Percentiles rank a stretch among this genome's conserved stretches.
Evolutionary conservation across 92 coral and sea anemone species (phyloP).

Genomic region (Pocillopora meandrina): DNA sequence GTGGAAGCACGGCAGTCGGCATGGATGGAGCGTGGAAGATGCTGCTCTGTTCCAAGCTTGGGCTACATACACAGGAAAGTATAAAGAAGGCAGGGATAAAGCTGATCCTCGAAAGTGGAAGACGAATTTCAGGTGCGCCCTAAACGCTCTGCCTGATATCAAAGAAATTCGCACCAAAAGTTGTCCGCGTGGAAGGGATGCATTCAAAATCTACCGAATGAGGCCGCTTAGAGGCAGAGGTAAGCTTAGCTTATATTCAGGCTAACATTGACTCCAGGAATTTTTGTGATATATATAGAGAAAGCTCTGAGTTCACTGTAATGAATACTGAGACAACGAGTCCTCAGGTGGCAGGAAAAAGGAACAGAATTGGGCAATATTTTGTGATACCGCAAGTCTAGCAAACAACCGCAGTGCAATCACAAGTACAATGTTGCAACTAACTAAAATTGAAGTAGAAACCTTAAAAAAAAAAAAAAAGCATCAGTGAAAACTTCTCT

Average conservation of each 20-base stretch:
- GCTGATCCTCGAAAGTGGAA: slow-evolving; percentile 91
- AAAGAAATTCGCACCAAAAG: slow-evolving; percentile 75
- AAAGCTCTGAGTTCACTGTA: too few species aligned
- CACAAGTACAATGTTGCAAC: too few species aligned
- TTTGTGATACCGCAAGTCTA: too few species aligned
- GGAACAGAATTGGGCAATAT: too few species aligned
- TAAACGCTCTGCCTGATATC: slow-evolving; percentile 88
- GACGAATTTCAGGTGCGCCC: slow-evolving; percentile 87
- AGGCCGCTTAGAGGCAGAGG: slow-evolving; percentile 59
- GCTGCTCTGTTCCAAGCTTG: slow-evolving; percentile 82
- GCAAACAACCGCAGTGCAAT: too few species aligned
- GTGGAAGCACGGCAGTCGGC: slow-evolving; percentile 87
- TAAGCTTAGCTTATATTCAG: neutral
- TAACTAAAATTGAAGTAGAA: too few species aligned
- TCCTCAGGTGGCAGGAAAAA: too few species aligned
- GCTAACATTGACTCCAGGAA: neutral
- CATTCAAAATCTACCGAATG: slow-evolving; percentile 82
- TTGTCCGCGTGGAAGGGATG: slow-evolving; percentile 80
- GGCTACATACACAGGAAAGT: slow-evolving; percentile 88
- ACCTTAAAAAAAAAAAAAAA: too few species aligned
- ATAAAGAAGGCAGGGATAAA: slow-evolving; percentile 41
- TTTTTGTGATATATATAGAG: too few species aligned
- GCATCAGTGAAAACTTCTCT: too few species aligned
- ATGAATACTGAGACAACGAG: too few species aligned
- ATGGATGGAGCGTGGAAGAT: slow-evolving; percentile 79